Evolutionary conservation across 2,797 vertebrate genomes (phyloP).

Genomic region (Periparus ater): DNA sequence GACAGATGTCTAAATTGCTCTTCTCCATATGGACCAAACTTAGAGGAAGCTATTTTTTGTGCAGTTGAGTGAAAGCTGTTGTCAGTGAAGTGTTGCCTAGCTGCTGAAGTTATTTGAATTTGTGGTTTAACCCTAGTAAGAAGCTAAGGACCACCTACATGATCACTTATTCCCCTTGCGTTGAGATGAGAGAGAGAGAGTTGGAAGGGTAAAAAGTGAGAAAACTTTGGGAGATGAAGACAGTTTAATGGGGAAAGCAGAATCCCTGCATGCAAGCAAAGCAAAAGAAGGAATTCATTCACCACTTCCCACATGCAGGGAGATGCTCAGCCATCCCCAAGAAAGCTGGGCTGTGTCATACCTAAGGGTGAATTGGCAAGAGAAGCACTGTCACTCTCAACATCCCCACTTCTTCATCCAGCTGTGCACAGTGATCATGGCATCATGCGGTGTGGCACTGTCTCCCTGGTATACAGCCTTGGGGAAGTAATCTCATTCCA

Average conservation of each 20-base stretch:
- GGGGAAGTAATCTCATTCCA: neutral
- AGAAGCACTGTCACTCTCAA: neutral
- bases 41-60: neutral
- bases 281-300: neutral
- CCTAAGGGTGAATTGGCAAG: neutral
- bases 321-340: neutral
- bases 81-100: neutral
- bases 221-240: neutral
- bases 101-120: neutral
- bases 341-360: neutral
- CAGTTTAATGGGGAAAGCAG: neutral
- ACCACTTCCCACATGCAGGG: neutral
- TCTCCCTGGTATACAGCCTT: neutral
- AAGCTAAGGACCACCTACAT: neutral
- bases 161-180: neutral
- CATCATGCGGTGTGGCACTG: neutral
- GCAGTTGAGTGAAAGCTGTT: neutral
- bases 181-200: neutral
- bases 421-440: rapidly evolving
- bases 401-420: neutral
- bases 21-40: neutral
- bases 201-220: neutral
- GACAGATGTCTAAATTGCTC: neutral
- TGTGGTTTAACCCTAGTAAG: neutral
- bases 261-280: neutral